These are phyloP conservation scores for Bicyclus anynana DNA, from an alignment of 1,140 invertebrate species.

Conservation along the genomic window DNA sequence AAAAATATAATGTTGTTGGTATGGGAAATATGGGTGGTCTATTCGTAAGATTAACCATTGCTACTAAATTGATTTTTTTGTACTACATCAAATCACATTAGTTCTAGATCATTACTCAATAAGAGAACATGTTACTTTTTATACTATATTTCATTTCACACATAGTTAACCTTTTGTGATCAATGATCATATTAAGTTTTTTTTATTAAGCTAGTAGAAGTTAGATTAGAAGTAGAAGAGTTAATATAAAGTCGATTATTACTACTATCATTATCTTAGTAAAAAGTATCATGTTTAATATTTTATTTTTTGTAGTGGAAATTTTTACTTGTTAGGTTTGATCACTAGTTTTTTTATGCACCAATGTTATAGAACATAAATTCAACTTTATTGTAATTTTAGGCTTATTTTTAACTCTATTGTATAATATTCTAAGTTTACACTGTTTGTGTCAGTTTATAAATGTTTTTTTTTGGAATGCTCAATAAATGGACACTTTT, in stretches of 20 bases:
- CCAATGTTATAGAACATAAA: too few relatives aligned
- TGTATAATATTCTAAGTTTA: too few relatives aligned
- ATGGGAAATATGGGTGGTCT: not conserved
- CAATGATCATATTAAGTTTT: not conserved
- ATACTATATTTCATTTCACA: constrained; percentile 10
- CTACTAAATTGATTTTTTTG: not conserved
- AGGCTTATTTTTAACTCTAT: too few relatives aligned
- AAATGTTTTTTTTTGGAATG: too few relatives aligned
- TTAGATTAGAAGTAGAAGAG: constrained; percentile 36
- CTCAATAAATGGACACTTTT: too few relatives aligned
- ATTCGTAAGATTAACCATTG: not conserved
- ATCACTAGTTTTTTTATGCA: too few relatives aligned
- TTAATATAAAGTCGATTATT: constrained; percentile 36
- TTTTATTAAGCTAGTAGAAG: constrained; percentile 15
- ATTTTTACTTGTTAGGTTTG: too few relatives aligned
- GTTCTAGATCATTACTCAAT: constrained; percentile 29
- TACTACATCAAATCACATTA: constrained; percentile 1
- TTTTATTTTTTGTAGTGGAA: too few relatives aligned
- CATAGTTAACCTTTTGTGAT: constrained; percentile 10
- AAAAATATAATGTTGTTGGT: not conserved
- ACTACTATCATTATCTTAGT: not conserved
- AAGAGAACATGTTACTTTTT: constrained; percentile 12
- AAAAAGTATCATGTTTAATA: not conserved
- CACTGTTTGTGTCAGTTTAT: too few relatives aligned
- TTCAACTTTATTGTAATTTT: too few relatives aligned